Evolutionary conservation across 1,140 invertebrate species (phyloP), one percentile per base, ranked within the genome.

Genomic region (Drosophila kikkawai): DNA sequence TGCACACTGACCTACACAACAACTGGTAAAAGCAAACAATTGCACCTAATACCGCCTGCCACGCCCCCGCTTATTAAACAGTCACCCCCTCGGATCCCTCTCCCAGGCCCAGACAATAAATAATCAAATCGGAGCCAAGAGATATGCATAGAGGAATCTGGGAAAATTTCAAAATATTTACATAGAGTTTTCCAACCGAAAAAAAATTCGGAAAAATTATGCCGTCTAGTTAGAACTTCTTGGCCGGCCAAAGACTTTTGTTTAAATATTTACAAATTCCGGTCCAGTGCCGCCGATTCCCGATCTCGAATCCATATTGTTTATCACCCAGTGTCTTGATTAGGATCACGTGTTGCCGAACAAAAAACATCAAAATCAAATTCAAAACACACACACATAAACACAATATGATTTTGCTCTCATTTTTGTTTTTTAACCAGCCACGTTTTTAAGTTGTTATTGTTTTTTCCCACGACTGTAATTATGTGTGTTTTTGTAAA

Each of bases 1-100:
- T 85, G 86, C 88, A 91, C 88, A 91, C 88, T 91, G 88, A 91
- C 88, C 88, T 91, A 91, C 84, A 91, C 84, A 91, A 80, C 88
- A 91, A 91, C 84, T 73, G 58, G 59, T 73, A 71, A 81, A 79
- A 71, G 68, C 86, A 90, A 90, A 85, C 81, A 90, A 82, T 90
- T 91, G 82, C 85, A 85, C 60, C 81, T 69, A 75, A 75, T 55
- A 39, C 34, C 36, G 32, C 29, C 50, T 34, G 45, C 36, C 61
- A 55, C 58, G 59, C 47, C 57, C 47, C 15, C n/a, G 48, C 58
- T 71, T 88, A 83, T 79, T 84, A 81, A 76, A 85, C 59, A 58
- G 84, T 65, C 84, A 69, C 53, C 68, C 50, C 36, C 64, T 34
- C 48, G 1, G 12, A 0, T 13, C 19, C 61, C 19, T 12, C 15